Conservation (phyloP, 2,888 invertebrate species). For the Lepidocyrtoides sp. region DNA sequence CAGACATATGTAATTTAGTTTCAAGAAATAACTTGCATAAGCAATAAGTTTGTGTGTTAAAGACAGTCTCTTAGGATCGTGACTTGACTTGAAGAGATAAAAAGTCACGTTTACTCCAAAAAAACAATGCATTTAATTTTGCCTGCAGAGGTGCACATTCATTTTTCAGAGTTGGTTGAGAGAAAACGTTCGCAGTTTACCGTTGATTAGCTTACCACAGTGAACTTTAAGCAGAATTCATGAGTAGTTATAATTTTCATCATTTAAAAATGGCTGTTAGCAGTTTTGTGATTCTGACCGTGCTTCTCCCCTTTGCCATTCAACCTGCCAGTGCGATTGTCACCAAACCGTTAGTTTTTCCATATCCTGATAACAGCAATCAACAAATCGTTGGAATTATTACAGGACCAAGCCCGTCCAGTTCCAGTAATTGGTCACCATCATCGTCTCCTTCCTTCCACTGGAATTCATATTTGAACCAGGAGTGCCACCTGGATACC, state of each 20-base stretch:
- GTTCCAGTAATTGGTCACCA: slow-evolving; percentile 7
- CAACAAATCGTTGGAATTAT: slow-evolving; percentile 38
- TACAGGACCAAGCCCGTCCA: slow-evolving; percentile 41
- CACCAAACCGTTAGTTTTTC: slow-evolving; percentile 1
- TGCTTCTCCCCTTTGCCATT: not conserved
- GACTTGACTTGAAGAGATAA: not conserved
- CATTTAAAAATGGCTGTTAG: not conserved
- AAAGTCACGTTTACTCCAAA: too few relatives aligned
- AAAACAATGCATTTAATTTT: not conserved
- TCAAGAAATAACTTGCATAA: too few relatives aligned
- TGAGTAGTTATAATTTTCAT: too few relatives aligned
- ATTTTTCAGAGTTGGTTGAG: too few relatives aligned
- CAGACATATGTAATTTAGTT: too few relatives aligned
- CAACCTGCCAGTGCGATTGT: slow-evolving; percentile 37
- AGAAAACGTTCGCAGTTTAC: too few relatives aligned
- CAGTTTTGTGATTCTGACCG: too few relatives aligned
- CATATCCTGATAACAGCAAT: not conserved
- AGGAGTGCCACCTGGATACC: slow-evolving; percentile 1
- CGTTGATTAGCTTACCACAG: too few relatives aligned
- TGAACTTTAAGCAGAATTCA: too few relatives aligned
- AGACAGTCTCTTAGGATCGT: too few relatives aligned
- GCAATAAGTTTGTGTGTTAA: too few relatives aligned
- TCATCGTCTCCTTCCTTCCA: not conserved
- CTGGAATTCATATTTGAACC: slow-evolving; percentile 34
- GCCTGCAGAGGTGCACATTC: too few relatives aligned